These are phyloP conservation scores for Procapra przewalskii DNA, from an alignment of 2,113 vertebrate genomes.

Conservation along the genomic window DNA sequence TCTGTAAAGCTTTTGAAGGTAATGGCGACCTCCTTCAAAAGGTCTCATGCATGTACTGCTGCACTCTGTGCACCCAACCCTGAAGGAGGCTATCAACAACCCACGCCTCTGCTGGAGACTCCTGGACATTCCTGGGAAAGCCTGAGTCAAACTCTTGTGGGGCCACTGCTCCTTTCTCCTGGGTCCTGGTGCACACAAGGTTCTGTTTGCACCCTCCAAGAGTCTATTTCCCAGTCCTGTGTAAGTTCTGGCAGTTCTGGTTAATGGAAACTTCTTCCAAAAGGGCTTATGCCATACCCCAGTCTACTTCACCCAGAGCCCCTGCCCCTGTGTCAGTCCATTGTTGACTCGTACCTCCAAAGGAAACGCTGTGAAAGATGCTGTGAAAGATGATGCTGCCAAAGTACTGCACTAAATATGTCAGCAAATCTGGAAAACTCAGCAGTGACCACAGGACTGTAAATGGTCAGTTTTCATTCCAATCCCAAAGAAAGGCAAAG, in stretches of 20 bases:
- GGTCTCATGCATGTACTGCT: background rate
- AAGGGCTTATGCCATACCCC: background rate
- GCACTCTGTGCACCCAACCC: background rate
- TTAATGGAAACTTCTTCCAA: background rate
- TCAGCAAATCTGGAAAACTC: background rate
- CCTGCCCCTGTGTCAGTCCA: background rate
- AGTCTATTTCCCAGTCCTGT: background rate
- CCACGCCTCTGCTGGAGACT: fast-evolving
- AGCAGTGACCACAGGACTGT: background rate
- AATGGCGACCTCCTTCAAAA: background rate
- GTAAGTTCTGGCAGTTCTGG: background rate
- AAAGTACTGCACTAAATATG: background rate
- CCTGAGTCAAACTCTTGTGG: background rate
- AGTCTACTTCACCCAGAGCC: background rate
- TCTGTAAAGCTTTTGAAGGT: background rate
- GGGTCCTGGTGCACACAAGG: fast-evolving
- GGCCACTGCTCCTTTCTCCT: background rate
- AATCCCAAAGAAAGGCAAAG: background rate
- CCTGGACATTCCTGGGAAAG: background rate
- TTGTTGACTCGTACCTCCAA: background rate
- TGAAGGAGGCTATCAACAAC: background rate
- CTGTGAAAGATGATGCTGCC: background rate
- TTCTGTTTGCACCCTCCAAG: background rate
- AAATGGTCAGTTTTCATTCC: background rate
- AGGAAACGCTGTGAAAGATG: background rate